Evolutionary conservation across 2,113 vertebrate genomes (phyloP), one percentile per base, ranked within the genome.

Genomic region (Rhinolophus sinicus): DNA sequence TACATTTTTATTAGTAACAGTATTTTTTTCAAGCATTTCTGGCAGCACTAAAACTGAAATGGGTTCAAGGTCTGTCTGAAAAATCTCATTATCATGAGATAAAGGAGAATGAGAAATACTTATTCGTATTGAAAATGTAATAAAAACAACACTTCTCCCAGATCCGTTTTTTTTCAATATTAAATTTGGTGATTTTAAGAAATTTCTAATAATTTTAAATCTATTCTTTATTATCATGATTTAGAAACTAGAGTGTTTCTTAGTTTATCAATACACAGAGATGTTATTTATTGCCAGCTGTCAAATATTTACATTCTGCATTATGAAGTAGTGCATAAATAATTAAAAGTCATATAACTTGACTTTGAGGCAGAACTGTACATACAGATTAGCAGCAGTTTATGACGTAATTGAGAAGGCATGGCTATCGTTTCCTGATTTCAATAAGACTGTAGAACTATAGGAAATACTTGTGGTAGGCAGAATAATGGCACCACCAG

Each of bases 71-170:
- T 1, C 44, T 52, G 58, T 88, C 13, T 97, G 88, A 95, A 40
- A 97, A 93, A 96, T 83, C 18, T 97, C 67, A 93, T 93, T 98
- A 96, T 96, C 56, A 60, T 84, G 14, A 93, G 69, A 54, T 44
- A 93, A 96, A 70, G 80, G 62, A 94, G 97, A 44, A 38, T 92
- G 9, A 91, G 87, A 28, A 65, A 30, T 93, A 65, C 22, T 47
- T 90, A 94, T 64, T 93, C 52, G 70, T 76, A 93, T 58, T 94
- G 89, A 72, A 96, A 96, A 93, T 93, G 50, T 91, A 97, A 97
- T 96, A 96, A 94, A 96, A 94, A 93, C 11, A 89, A 80, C 92
- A 75, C 18, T 18, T 88, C 35, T 87, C 67, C 16, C 6, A 83
- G 22, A 81, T 93, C 30, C 26, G n/a, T 50, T 90, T 50, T 90